Conservation (phyloP, 2,888 invertebrate genomes). For the Microplitis deprimator region DNA sequence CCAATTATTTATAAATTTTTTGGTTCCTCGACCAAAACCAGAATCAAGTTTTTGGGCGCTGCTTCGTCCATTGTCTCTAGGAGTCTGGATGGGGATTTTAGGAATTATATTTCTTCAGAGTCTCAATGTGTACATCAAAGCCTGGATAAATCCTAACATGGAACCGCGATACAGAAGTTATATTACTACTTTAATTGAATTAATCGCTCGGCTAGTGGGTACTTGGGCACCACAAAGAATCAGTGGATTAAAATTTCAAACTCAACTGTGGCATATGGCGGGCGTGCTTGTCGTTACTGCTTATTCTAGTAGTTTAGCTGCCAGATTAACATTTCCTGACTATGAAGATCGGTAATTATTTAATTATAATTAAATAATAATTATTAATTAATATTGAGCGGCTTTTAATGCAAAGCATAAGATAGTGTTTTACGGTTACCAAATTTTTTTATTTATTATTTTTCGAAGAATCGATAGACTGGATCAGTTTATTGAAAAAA, state of each 20-base stretch:
- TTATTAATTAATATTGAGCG: background rate
- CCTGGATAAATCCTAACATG: conserved; percentile 55
- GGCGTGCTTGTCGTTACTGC: conserved; percentile 63
- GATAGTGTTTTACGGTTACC: too few species aligned
- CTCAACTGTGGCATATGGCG: conserved; percentile 62
- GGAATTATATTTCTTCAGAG: conserved; percentile 51
- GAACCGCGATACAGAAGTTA: conserved; percentile 54
- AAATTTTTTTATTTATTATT: conserved; percentile 8
- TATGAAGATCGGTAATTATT: conserved; percentile 60
- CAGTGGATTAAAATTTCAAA: conserved; percentile 53
- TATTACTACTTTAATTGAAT: conserved; percentile 55
- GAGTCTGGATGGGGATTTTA: conserved; percentile 57
- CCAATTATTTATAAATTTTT: conserved; percentile 56
- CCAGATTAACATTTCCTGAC: conserved; percentile 59
- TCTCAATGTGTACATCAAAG: conserved; percentile 52
- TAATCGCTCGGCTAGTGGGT: conserved; percentile 60
- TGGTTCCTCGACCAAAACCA: conserved; percentile 64
- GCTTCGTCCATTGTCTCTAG: conserved; percentile 57
- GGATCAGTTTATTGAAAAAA: conserved; percentile 61
- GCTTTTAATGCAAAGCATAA: too few species aligned
- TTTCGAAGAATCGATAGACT: conserved; percentile 58
- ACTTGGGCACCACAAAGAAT: conserved; percentile 53
- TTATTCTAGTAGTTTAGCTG: conserved; percentile 64
- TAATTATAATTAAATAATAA: background rate
- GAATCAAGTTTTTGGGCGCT: conserved; percentile 63